Percentiles rank a stretch among this genome's conserved stretches.
These are phyloP conservation scores for Ophiothrix spiculata DNA, from an alignment of 35 echinoderm and acorn worm species.

Conservation along the genomic window DNA sequence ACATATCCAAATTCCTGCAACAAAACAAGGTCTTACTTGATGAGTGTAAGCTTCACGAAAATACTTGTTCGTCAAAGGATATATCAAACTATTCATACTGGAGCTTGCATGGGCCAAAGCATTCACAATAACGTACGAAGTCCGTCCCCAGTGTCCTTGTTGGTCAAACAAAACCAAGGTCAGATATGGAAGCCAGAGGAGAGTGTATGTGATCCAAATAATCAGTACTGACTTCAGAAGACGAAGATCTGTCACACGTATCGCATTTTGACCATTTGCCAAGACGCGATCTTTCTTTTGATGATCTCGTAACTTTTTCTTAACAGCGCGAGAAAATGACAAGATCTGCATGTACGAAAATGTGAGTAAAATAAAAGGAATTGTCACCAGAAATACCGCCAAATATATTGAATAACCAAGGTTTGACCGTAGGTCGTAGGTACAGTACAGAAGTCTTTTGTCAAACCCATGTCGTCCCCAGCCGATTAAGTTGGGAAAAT, in stretches of 20 bases:
- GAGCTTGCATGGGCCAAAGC: neutral
- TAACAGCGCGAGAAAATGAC: neutral
- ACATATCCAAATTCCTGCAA: neutral
- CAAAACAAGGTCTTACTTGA: neutral
- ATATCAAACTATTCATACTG: neutral
- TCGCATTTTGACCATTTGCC: neutral
- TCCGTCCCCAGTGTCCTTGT: neutral
- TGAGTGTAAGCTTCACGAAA: neutral
- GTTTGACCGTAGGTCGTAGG: neutral
- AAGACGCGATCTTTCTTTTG: neutral
- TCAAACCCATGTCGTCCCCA: neutral
- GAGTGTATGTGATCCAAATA: neutral
- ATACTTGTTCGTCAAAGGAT: neutral
- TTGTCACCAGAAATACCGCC: neutral
- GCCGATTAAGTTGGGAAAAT: conserved; percentile 52
- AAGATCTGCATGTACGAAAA: neutral
- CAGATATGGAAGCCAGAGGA: neutral
- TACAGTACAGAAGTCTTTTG: neutral
- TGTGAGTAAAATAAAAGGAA: neutral
- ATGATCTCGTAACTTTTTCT: neutral
- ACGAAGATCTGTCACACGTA: neutral
- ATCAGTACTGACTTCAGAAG: neutral
- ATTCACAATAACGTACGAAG: neutral
- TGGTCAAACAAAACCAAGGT: neutral
- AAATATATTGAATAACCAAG: neutral